Conservation (phyloP, 2,113 vertebrate species). For the Psephotus haematonotus region DNA sequence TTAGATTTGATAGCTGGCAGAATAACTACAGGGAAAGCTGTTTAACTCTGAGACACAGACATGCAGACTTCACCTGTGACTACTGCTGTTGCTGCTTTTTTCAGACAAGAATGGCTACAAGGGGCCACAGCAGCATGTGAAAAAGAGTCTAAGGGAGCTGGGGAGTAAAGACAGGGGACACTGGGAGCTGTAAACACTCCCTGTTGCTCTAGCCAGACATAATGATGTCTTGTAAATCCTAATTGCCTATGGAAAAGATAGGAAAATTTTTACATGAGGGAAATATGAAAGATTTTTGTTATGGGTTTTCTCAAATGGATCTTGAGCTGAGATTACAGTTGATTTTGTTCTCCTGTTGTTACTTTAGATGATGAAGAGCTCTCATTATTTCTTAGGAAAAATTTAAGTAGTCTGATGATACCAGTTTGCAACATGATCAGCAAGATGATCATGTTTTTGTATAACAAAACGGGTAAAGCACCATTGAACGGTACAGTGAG, state of each 20-base stretch:
- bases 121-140: not conserved
- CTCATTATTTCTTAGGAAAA: not conserved
- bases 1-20: not conserved
- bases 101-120: not conserved
- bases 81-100: not conserved
- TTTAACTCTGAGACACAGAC: not conserved
- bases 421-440: not conserved
- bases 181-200: not conserved
- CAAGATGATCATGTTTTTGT: not conserved
- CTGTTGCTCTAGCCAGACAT: not conserved
- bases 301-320: not conserved
- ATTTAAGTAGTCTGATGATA: not conserved
- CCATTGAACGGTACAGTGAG: not conserved
- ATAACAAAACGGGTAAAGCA: not conserved
- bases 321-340: not conserved
- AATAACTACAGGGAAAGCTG: not conserved
- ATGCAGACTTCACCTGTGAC: not conserved
- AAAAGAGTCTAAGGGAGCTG: not conserved
- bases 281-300: not conserved
- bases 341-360: not conserved
- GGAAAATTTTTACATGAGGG: not conserved
- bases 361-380: not conserved
- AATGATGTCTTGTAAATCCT: not conserved
- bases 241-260: not conserved
- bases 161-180: rapidly evolving